Evolutionary conservation across 2,888 invertebrate genomes (phyloP).

Genomic region (Ditylenchus weischeri): DNA sequence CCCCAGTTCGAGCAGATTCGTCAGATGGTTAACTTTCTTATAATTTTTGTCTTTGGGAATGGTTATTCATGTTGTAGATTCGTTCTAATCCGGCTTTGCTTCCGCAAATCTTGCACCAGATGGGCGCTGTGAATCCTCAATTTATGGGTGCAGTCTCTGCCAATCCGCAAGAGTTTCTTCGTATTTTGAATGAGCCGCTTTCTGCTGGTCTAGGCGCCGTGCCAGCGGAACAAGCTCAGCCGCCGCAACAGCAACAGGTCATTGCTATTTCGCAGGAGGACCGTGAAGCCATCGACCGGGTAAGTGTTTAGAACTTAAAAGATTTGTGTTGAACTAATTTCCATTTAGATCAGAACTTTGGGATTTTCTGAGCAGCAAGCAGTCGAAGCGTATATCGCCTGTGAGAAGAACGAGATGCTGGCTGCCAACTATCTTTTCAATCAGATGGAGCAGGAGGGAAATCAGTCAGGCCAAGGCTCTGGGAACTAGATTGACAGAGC

Average conservation of each 20-base stretch:
- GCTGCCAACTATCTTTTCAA: constrained; percentile 5
- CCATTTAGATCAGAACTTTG: background rate
- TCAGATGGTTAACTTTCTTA: background rate
- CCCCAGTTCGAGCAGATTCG: background rate
- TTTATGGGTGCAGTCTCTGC: background rate
- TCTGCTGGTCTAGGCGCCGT: background rate
- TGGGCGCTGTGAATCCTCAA: background rate
- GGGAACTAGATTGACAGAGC: no score
- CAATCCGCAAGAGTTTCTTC: background rate
- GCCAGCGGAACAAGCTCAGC: background rate
- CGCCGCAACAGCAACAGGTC: background rate
- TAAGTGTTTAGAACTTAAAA: background rate
- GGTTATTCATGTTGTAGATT: background rate
- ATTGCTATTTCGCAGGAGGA: background rate
- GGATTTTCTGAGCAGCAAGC: background rate
- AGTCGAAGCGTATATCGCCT: background rate
- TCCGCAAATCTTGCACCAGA: constrained; percentile 1
- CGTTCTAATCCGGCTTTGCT: background rate
- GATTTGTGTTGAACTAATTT: background rate
- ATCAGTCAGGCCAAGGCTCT: no score
- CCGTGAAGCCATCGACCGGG: background rate
- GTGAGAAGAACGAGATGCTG: constrained; percentile 7
- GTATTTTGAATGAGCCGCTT: background rate
- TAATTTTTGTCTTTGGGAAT: background rate
- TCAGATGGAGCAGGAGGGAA: background rate